These are phyloP conservation scores for Neopelma chrysocephalum DNA, from an alignment of 2,797 vertebrate species.

Conservation along the genomic window DNA sequence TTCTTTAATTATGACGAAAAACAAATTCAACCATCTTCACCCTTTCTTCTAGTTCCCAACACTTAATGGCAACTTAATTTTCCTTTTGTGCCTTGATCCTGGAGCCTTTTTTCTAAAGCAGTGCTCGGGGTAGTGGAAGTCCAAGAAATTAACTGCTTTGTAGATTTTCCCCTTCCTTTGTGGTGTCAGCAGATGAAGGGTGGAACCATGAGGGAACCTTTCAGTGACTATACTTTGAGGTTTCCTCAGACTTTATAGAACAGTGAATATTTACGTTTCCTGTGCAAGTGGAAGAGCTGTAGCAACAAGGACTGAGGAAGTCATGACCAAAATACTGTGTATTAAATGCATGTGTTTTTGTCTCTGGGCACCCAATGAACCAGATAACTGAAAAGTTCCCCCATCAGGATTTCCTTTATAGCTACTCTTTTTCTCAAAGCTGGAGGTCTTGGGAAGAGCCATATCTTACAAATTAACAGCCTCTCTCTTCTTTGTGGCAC, in stretches of 20 bases:
- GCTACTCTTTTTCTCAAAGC: constrained; percentile 25
- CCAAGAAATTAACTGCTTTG: background rate
- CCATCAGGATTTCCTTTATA: constrained; percentile 23
- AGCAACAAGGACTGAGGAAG: background rate
- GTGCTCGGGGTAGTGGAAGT: background rate
- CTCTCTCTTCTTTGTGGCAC: constrained; percentile 1
- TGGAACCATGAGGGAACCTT: background rate
- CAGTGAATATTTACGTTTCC: background rate
- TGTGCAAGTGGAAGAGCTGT: accelerated
- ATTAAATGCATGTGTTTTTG: constrained; percentile 46
- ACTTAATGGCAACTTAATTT: background rate
- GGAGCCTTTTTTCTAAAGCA: background rate
- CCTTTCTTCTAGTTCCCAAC: background rate
- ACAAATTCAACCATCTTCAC: background rate
- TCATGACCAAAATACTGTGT: background rate
- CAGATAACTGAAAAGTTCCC: constrained; percentile 41
- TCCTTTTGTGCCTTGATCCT: background rate
- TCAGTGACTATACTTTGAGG: background rate
- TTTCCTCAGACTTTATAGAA: background rate
- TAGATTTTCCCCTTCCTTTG: background rate
- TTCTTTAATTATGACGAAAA: background rate
- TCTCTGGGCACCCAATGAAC: constrained; percentile 22
- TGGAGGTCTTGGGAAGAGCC: constrained; percentile 44
- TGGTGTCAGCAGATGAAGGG: background rate
- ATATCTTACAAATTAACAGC: constrained; percentile 44